Conservation (phyloP, 2,888 invertebrate genomes). For the Perdita meconis region DNA sequence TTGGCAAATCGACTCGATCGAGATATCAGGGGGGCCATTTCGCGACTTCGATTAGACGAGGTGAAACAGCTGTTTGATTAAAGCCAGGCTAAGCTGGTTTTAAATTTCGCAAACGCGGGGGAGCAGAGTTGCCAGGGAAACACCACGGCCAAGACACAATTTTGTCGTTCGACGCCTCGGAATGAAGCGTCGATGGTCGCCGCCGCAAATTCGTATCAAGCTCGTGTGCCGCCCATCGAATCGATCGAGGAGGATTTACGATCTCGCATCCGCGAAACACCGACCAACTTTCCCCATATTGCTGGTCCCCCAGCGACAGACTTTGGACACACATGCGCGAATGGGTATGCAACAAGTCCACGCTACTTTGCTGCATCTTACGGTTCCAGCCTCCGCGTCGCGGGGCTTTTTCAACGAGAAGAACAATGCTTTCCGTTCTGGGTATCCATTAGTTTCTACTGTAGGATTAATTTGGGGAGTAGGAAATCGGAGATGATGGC, state of each 20-base stretch:
- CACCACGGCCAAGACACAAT: conserved; percentile 12
- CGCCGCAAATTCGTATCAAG: neutral
- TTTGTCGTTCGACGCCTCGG: conserved; percentile 8
- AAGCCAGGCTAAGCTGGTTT: conserved; percentile 31
- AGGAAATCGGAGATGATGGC: no score
- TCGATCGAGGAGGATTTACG: conserved; percentile 37
- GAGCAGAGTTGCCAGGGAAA: conserved; percentile 26
- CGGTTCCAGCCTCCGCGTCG: conserved; percentile 1
- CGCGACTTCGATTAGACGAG: conserved; percentile 40
- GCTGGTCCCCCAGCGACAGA: conserved; percentile 37
- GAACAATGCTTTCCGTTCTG: neutral
- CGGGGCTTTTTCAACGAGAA: neutral
- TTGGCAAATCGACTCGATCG: conserved; percentile 46
- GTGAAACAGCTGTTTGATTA: conserved; percentile 47
- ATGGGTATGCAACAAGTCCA: conserved; percentile 65
- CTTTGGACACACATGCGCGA: conserved; percentile 61
- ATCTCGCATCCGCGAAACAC: conserved; percentile 17
- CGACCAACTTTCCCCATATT: conserved; percentile 49
- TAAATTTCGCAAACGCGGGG: conserved; percentile 32
- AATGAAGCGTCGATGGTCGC: neutral
- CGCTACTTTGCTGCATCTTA: conserved; percentile 45
- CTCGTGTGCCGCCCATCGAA: conserved; percentile 15
- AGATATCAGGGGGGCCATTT: conserved; percentile 30
- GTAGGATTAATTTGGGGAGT: neutral
- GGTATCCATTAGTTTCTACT: neutral